A percentile compares a stretch with the other conserved stretches of the same genome.
These are phyloP conservation scores for Salvator merianae DNA, from an alignment of 2,113 vertebrate species.

Conservation along the genomic window DNA sequence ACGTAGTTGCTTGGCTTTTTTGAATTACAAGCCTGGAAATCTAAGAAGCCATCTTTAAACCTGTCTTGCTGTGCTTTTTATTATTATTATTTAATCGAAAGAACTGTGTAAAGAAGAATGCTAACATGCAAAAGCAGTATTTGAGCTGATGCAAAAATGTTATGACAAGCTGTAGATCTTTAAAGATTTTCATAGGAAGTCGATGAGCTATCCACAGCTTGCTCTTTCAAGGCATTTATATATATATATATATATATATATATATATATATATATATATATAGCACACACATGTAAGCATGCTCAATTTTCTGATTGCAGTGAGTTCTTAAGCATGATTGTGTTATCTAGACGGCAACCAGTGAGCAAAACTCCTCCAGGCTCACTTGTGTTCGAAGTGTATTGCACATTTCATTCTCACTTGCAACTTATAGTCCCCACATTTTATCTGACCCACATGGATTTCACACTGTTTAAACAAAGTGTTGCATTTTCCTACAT, in stretches of 20 bases:
- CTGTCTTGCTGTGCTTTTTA: fast-evolving
- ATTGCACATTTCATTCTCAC: not conserved
- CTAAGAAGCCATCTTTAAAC: not conserved
- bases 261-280: no score
- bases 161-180: not conserved
- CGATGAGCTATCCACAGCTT: not conserved
- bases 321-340: not conserved
- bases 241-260: no score
- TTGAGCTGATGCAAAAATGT: not conserved
- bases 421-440: not conserved
- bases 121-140: not conserved
- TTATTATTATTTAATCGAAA: not conserved
- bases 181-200: not conserved
- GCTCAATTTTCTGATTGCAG: not conserved
- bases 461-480: not conserved
- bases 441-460: not conserved
- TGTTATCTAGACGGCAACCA: not conserved
- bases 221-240: not conserved
- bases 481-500: not conserved
- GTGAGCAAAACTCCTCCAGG: not conserved
- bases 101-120: not conserved
- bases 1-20: conserved; percentile 21
- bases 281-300: no score
- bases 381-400: not conserved
- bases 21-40: conserved; percentile 29